phyloP scores from a whole-genome alignment of 2,797 vertebrate species.

The Hypotaenidia okinawae region DNA sequence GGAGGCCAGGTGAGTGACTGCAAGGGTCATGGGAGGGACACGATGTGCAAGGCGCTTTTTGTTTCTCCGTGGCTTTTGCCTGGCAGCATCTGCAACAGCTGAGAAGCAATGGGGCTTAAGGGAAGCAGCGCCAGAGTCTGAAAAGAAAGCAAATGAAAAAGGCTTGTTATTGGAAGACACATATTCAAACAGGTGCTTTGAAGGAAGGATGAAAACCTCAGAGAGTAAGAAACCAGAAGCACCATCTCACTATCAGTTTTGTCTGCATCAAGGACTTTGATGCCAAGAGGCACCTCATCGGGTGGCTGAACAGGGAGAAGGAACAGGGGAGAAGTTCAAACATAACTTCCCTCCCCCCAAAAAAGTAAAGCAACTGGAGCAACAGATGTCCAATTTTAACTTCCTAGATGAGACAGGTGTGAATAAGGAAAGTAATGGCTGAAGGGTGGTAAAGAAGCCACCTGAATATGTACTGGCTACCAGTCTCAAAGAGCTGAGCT shows the following conservation, averaged over 20 bases:
- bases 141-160: background rate
- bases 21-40: background rate
- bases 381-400: background rate
- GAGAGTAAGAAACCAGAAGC: background rate
- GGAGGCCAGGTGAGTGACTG: background rate
- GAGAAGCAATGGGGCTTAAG: background rate
- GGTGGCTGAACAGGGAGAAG: background rate
- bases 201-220: background rate
- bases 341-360: background rate
- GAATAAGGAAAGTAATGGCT: background rate
- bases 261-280: background rate
- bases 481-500: background rate
- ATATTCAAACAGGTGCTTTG: background rate
- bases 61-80: background rate
- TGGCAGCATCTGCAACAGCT: background rate
- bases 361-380: background rate
- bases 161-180: background rate
- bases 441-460: background rate
- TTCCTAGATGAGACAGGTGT: background rate
- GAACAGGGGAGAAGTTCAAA: background rate
- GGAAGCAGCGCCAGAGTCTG: background rate
- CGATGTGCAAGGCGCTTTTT: background rate
- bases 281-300: background rate
- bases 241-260: background rate
- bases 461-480: background rate